phyloP scores from a whole-genome alignment of 92 coral and sea anemone genomes.

The Porites divaricata region DNA sequence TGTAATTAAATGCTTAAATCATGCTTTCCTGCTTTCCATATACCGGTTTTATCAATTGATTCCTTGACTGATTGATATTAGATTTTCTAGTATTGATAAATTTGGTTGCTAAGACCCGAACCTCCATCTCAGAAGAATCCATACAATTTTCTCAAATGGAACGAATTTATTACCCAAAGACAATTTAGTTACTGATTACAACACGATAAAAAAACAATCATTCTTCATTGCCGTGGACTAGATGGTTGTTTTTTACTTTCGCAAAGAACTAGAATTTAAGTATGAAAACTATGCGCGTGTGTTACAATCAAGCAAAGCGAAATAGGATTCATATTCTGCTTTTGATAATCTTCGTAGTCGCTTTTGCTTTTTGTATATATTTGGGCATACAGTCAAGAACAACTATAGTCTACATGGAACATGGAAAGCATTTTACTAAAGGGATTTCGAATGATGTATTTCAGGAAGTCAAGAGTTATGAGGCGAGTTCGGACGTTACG shows the following conservation, averaged over 20 bases:
- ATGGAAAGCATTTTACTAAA: not conserved
- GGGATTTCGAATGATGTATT: not conserved
- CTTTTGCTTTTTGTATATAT: constrained; percentile 10
- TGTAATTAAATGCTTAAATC: no score
- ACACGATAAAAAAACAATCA: not conserved
- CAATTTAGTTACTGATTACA: not conserved
- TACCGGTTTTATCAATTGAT: no score
- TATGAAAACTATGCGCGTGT: constrained; percentile 19
- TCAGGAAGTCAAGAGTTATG: not conserved
- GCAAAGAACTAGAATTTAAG: not conserved
- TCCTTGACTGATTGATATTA: no score
- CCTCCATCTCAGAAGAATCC: constrained; percentile 10
- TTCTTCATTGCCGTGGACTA: not conserved
- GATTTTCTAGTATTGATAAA: no score
- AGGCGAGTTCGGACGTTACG: no score
- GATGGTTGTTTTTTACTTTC: not conserved
- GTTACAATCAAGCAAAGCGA: constrained; percentile 22
- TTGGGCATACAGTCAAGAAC: not conserved
- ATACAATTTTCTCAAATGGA: not conserved
- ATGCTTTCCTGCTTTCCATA: no score
- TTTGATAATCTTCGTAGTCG: constrained; percentile 7
- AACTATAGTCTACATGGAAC: not conserved
- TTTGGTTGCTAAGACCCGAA: constrained; percentile 15
- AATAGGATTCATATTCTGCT: constrained; percentile 14
- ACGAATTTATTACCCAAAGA: not conserved